These are phyloP conservation scores for Tuta absoluta DNA, from an alignment of 2,888 invertebrate genomes.

Conservation along the genomic window DNA sequence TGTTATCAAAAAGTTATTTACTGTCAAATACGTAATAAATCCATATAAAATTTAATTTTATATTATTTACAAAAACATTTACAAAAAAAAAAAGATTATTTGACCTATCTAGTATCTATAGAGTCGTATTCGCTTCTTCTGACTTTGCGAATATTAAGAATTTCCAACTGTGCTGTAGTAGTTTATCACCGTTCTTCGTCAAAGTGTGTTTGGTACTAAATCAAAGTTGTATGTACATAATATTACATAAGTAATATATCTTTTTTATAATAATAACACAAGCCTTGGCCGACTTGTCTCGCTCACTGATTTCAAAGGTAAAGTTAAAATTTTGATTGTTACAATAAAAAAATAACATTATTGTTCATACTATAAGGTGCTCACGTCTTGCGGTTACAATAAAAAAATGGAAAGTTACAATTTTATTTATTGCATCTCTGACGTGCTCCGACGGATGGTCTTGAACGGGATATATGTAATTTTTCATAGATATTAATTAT, in stretches of 20 bases:
- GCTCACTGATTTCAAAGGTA: slow-evolving; percentile 57
- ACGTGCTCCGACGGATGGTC: not conserved
- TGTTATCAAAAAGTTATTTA: no score
- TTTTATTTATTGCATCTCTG: not conserved
- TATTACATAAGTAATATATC: slow-evolving; percentile 41
- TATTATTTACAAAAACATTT: no score
- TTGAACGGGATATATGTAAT: not conserved
- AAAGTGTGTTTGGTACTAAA: no score
- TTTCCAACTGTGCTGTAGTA: no score
- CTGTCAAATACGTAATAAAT: no score
- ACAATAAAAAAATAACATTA: slow-evolving; percentile 22
- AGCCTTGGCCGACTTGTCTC: slow-evolving; percentile 59
- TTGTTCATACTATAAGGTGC: slow-evolving; percentile 27
- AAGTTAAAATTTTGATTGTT: slow-evolving; percentile 37
- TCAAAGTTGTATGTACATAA: slow-evolving; percentile 42
- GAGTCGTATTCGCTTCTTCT: no score
- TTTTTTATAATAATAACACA: slow-evolving; percentile 24
- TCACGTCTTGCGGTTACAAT: slow-evolving; percentile 21
- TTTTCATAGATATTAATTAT: no score
- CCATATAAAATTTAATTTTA: no score
- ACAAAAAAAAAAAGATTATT: no score
- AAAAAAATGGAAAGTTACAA: slow-evolving; percentile 4
- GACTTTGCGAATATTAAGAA: no score
- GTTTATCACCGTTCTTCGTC: no score
- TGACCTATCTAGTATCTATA: no score